A percentile compares a stretch with the other conserved stretches of the same genome.
These are phyloP conservation scores for Plebejus anna DNA, from an alignment of 2,888 invertebrate species.

Conservation along the genomic window DNA sequence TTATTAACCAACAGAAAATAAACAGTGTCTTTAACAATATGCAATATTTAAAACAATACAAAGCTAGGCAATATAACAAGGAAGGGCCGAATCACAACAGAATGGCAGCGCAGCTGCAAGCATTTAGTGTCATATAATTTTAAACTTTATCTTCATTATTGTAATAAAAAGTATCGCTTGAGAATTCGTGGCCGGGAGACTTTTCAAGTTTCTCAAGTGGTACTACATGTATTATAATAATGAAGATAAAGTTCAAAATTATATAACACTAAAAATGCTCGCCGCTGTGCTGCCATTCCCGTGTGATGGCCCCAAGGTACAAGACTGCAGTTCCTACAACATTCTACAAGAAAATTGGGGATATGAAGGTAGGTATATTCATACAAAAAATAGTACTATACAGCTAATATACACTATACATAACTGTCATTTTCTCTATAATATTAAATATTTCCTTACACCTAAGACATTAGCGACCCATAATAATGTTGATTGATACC, in stretches of 20 bases:
- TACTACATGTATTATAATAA: too few species aligned
- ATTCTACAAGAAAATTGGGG: neutral
- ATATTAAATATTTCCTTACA: neutral
- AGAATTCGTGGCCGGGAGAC: too few species aligned
- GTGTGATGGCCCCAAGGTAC: neutral
- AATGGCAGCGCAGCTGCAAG: too few species aligned
- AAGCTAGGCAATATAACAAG: neutral
- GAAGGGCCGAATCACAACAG: too few species aligned
- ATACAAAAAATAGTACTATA: neutral
- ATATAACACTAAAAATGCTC: too few species aligned
- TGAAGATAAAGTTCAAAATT: too few species aligned
- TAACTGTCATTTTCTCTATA: neutral
- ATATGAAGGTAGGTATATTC: neutral
- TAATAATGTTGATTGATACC: neutral
- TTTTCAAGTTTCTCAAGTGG: too few species aligned
- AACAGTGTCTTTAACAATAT: neutral
- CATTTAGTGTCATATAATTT: too few species aligned
- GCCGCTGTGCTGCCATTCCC: too few species aligned
- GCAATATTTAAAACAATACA: neutral
- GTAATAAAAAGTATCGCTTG: too few species aligned
- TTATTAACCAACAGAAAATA: neutral
- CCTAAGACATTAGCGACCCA: neutral
- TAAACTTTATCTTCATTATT: too few species aligned
- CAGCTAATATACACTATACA: neutral
- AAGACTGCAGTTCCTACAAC: neutral